phyloP scores from a whole-genome alignment of 2,113 vertebrate genomes.

The Campylomormyrus numenius region DNA sequence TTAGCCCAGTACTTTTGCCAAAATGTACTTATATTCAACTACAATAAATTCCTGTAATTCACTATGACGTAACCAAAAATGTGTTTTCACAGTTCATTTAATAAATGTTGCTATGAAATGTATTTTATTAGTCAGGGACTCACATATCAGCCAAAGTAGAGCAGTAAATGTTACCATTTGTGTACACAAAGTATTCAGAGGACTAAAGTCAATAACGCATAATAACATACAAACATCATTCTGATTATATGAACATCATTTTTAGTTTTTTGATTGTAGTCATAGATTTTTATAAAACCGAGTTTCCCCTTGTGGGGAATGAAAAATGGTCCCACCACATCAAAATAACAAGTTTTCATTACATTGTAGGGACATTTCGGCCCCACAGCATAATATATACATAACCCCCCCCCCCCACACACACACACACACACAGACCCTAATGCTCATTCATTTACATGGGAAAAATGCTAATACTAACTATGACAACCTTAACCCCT shows the following conservation, averaged over 20 bases:
- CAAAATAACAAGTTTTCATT: not conserved
- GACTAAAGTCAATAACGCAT: not conserved
- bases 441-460: too few species aligned
- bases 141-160: not conserved
- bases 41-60: not conserved
- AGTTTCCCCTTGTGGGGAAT: not conserved
- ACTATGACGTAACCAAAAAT: not conserved
- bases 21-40: not conserved
- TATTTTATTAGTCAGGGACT: not conserved
- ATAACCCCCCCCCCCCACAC: too few species aligned
- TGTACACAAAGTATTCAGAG: not conserved
- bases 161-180: not conserved
- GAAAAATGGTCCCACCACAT: not conserved
- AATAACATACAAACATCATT: not conserved
- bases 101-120: not conserved
- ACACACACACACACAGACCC: too few species aligned
- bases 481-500: too few species aligned
- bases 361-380: not conserved
- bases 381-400: too few species aligned
- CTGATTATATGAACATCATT: not conserved
- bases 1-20: not conserved
- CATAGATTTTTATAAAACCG: not conserved
- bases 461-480: too few species aligned
- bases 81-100: not conserved
- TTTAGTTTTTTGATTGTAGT: too few species aligned